These are phyloP conservation scores for Diplolepis rosae DNA, from an alignment of 2,888 invertebrate genomes.

Conservation along the genomic window DNA sequence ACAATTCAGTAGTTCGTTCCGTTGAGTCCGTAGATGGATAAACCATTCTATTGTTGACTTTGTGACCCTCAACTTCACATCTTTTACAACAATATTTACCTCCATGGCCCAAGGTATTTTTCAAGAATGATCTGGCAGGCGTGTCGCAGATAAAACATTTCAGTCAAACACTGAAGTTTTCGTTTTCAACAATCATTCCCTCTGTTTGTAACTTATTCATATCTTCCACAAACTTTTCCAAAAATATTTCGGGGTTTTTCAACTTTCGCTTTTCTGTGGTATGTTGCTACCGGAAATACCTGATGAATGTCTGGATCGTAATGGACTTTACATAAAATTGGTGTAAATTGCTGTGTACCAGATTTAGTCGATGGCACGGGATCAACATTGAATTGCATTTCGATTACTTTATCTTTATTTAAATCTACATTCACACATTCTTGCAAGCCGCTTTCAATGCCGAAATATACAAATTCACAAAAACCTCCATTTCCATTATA, in stretches of 20 bases:
- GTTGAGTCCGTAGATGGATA: neutral
- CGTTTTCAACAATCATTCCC: neutral
- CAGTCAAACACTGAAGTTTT: neutral
- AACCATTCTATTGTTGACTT: neutral
- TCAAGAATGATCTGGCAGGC: neutral
- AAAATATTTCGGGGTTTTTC: neutral
- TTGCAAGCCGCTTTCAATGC: neutral
- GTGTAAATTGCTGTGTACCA: neutral
- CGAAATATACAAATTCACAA: neutral
- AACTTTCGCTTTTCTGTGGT: neutral
- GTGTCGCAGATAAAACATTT: too few relatives aligned
- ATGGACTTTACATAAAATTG: constrained; percentile 1
- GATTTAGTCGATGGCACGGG: neutral
- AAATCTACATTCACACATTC: neutral
- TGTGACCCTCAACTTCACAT: neutral
- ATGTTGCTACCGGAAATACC: neutral
- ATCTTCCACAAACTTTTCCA: too few relatives aligned
- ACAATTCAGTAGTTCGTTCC: neutral
- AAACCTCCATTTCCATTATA: neutral
- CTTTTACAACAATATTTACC: neutral
- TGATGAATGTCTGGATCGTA: neutral
- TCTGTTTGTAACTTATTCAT: neutral
- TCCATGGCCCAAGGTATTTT: neutral
- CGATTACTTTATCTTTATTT: neutral
- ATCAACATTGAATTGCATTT: neutral